Evolutionary conservation across 2,888 invertebrate species (phyloP).

Genomic region (Euclidia mi): DNA sequence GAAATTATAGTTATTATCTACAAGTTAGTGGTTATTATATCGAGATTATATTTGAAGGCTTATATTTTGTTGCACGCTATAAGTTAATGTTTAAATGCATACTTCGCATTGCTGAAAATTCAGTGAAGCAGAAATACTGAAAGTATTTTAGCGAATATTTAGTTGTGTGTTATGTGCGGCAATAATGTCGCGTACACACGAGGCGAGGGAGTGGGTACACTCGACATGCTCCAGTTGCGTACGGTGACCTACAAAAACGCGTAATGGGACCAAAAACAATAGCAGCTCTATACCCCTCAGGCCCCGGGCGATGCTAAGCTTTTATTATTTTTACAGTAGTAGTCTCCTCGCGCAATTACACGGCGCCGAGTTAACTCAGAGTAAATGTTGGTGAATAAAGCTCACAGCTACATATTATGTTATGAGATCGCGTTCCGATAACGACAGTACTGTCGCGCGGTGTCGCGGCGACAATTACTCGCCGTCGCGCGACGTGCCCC

Average conservation of each 20-base stretch:
- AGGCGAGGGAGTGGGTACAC: background rate
- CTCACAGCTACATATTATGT: background rate
- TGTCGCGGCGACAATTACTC: too few species aligned
- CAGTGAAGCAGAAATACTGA: too few species aligned
- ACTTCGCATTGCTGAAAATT: background rate
- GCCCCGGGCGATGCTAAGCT: background rate
- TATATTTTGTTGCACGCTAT: background rate
- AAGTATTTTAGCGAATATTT: too few species aligned
- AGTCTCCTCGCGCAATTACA: slow-evolving; percentile 7
- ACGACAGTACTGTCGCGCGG: background rate
- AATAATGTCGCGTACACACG: slow-evolving; percentile 5
- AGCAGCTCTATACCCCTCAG: background rate
- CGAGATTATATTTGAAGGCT: background rate
- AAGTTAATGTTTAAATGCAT: background rate
- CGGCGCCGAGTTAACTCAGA: slow-evolving; percentile 8
- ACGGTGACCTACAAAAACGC: slow-evolving; percentile 8
- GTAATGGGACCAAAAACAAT: slow-evolving; percentile 22
- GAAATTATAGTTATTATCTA: slow-evolving; percentile 12
- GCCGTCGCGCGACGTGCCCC: background rate
- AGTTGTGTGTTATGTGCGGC: slow-evolving; percentile 1
- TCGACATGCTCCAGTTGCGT: slow-evolving; percentile 12
- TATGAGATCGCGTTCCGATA: background rate
- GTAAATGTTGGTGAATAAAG: too few species aligned
- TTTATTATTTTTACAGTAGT: slow-evolving; percentile 10
- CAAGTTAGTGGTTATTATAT: slow-evolving; percentile 8